Evolutionary conservation across 2,888 invertebrate genomes (phyloP), one percentile per base, ranked within the genome.

Genomic region (Cosmia trapezina): DNA sequence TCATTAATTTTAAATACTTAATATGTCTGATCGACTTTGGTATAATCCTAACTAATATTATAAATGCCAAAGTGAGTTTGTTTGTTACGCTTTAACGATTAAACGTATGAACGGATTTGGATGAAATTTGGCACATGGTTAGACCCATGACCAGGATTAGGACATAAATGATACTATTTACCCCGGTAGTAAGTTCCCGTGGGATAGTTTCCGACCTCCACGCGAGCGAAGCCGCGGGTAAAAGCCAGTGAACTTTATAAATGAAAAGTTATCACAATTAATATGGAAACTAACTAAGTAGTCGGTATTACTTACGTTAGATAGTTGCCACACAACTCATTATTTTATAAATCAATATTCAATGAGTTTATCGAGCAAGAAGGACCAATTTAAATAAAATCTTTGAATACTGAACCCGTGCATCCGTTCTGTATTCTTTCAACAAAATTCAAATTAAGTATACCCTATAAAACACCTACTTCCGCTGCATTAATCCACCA

Each of bases 241-340:
- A 28, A 28, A 28, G 3, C 28, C 3, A 28, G 28, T 28, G 37
- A 57, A n/a, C 12, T 28, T 43, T 17, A 45, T 49, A 22, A 60
- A 41, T 54, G 9, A 75, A 72, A 61, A 43, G 28, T 43, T 80
- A 74, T 75, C 80, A 47, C 8, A 51, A 79, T 59, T 33, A 28
- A 45, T 41, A 56, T 56, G n/a, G 4, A 28, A 45, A 74, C 51
- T 41, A n/a, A 45, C 79, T n/a, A n/a, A n/a, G n/a, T 74, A 73
- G 19, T 53, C 33, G 22, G 12, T 59, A 71, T 33, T 41, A n/a
- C 4, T 28, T 51, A 37, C n/a, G 2, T 73, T 17, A 51, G 51
- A 74, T 41, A 47, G 12, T 56, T 70, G 41, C 4, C 7, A n/a
- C 12, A 51, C 43, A n/a, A 37, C 17, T 43, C 17, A 22, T 69